Percentiles rank a stretch among this genome's conserved stretches.
Conservation (phyloP, 2,797 vertebrate genomes). For the Psittacula echo region DNA sequence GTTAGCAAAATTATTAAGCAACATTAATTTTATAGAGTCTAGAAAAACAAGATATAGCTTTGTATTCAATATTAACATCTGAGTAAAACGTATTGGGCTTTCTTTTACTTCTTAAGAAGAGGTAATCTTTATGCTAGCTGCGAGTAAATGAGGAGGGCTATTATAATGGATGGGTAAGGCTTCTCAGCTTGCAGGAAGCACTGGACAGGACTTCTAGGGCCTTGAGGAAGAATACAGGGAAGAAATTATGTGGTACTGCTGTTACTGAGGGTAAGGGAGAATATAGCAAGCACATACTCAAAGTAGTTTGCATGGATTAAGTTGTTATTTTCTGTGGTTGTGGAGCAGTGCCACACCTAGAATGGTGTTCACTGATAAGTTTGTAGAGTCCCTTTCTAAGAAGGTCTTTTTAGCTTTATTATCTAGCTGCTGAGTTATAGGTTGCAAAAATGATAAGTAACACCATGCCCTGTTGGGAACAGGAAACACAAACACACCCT, state of each 20-base stretch:
- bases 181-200: not conserved
- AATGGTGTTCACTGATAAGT: not conserved
- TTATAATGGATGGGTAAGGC: not conserved
- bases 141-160: not conserved
- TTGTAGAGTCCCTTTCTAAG: not conserved
- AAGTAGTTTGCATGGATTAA: not conserved
- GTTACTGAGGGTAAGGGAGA: not conserved
- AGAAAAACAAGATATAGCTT: not conserved
- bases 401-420: not conserved
- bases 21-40: not conserved
- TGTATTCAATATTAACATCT: not conserved
- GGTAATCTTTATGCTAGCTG: fast-evolving
- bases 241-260: not conserved
- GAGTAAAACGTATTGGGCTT: not conserved
- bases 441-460: not conserved
- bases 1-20: not conserved
- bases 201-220: not conserved
- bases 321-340: not conserved
- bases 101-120: not conserved
- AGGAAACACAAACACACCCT: not conserved
- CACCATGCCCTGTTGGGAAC: not conserved
- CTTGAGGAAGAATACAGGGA: not conserved
- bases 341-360: not conserved
- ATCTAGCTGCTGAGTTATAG: not conserved
- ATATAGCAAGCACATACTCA: too few species aligned